phyloP scores from a whole-genome alignment of 2,113 vertebrate genomes.

The Catharus bicknelli region DNA sequence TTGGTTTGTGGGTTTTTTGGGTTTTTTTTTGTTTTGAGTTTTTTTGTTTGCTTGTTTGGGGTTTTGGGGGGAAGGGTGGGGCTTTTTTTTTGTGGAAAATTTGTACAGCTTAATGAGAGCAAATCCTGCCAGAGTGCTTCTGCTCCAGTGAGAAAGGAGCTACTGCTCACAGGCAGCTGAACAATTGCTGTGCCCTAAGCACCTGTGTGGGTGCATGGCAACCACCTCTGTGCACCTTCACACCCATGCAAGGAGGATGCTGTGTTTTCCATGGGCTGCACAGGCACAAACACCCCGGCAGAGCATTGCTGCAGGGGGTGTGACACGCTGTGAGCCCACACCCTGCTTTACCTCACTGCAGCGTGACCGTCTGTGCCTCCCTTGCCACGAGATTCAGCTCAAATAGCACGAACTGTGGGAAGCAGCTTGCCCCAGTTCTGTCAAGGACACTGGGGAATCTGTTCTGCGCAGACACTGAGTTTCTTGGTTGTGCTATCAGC shows the following conservation, averaged over 20 bases:
- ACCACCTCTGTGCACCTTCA: rapidly evolving
- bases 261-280: rapidly evolving
- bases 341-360: background rate
- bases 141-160: background rate
- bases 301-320: background rate
- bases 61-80: background rate
- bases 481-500: background rate
- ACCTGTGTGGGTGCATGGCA: background rate
- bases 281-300: rapidly evolving
- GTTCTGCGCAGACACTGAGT: background rate
- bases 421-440: background rate
- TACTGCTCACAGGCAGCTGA: background rate
- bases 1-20: background rate
- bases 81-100: background rate
- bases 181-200: background rate
- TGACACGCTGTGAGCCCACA: rapidly evolving
- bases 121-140: background rate
- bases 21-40: background rate
- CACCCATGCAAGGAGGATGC: background rate
- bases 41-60: background rate
- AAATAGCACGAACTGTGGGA: background rate
- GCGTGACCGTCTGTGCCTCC: rapidly evolving
- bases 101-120: background rate
- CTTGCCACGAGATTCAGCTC: background rate
- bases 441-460: background rate